These are phyloP conservation scores for Xylota sylvarum DNA, from an alignment of 2,888 invertebrate species.

Conservation along the genomic window DNA sequence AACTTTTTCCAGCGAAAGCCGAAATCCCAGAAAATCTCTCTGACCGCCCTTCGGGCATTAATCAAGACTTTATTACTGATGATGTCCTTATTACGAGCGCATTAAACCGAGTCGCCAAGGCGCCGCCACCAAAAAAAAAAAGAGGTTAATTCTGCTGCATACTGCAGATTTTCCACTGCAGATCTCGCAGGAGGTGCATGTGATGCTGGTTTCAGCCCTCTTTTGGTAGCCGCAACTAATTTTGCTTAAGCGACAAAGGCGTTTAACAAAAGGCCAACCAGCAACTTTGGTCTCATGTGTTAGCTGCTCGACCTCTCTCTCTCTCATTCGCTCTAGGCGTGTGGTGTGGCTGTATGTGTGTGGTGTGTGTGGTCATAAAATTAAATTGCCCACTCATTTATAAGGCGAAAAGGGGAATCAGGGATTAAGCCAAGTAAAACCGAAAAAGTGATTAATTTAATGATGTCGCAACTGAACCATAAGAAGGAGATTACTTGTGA, in stretches of 20 bases:
- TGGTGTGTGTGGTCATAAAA: constrained; percentile 51
- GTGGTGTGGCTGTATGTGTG: background rate
- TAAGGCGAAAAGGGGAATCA: constrained; percentile 45
- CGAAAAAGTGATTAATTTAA: constrained; percentile 73
- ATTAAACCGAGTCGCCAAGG: constrained; percentile 49
- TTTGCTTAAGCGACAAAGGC: constrained; percentile 68
- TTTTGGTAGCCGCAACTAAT: constrained; percentile 63
- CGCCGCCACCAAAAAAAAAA: background rate
- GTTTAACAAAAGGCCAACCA: constrained; percentile 65
- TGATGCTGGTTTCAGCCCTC: constrained; percentile 29
- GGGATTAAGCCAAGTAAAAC: constrained; percentile 66
- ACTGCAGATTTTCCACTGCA: constrained; percentile 62
- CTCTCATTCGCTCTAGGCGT: background rate
- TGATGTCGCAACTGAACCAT: constrained; percentile 72
- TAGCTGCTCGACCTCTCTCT: background rate
- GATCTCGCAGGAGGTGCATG: constrained; percentile 38
- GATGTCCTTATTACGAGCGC: constrained; percentile 59
- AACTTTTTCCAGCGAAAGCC: constrained; percentile 10
- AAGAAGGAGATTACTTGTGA: constrained; percentile 69
- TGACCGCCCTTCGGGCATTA: constrained; percentile 54
- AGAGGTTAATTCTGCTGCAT: constrained; percentile 54
- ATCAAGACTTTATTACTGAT: constrained; percentile 70
- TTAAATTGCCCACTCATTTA: constrained; percentile 73
- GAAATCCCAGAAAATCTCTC: constrained; percentile 20
- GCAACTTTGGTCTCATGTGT: constrained; percentile 56